Percentiles rank a stretch among this genome's conserved stretches.
Conservation (phyloP, 1,140 invertebrate species). For the Drosophila kurseongensis region DNA sequence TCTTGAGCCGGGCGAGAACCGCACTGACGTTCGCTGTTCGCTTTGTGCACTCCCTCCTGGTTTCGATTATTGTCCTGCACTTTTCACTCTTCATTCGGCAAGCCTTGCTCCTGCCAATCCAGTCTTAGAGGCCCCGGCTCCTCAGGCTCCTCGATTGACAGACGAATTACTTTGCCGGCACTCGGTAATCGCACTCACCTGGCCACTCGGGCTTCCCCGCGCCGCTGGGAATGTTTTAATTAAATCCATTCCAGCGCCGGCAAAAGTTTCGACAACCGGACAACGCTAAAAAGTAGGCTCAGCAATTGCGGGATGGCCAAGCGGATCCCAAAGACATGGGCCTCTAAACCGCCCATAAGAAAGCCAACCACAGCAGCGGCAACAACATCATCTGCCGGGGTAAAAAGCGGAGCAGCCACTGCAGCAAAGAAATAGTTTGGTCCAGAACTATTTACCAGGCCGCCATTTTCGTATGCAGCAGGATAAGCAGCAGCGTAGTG, state of each 20-base stretch:
- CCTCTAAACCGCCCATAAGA: constrained; percentile 45
- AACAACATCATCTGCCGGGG: constrained; percentile 14
- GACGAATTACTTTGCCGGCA: constrained; percentile 58
- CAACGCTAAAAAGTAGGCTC: constrained; percentile 64
- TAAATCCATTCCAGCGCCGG: constrained; percentile 55
- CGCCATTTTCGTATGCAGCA: constrained; percentile 78
- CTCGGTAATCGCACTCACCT: constrained; percentile 26
- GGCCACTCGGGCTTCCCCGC: constrained; percentile 18
- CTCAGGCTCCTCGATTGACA: constrained; percentile 45
- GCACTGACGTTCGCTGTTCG: constrained; percentile 14
- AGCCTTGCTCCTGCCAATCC: constrained; percentile 50
- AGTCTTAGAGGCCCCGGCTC: constrained; percentile 43
- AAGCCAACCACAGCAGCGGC: constrained; percentile 66
- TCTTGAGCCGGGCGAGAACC: constrained; percentile 18
- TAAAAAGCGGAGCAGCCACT: constrained; percentile 16
- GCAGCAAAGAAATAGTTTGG: constrained; percentile 74
- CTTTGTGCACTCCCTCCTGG: constrained; percentile 36
- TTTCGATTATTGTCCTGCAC: constrained; percentile 70
- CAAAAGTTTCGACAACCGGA: constrained; percentile 36
- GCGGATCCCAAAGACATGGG: constrained; percentile 47
- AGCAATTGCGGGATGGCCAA: constrained; percentile 49
- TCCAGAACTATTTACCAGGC: constrained; percentile 72
- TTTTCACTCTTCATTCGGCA: constrained; percentile 65
- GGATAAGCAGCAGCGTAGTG: constrained; percentile 19
- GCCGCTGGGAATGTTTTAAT: constrained; percentile 58